Conservation (phyloP, 2,797 vertebrate species). For the Vespertilio murinus region DNA sequence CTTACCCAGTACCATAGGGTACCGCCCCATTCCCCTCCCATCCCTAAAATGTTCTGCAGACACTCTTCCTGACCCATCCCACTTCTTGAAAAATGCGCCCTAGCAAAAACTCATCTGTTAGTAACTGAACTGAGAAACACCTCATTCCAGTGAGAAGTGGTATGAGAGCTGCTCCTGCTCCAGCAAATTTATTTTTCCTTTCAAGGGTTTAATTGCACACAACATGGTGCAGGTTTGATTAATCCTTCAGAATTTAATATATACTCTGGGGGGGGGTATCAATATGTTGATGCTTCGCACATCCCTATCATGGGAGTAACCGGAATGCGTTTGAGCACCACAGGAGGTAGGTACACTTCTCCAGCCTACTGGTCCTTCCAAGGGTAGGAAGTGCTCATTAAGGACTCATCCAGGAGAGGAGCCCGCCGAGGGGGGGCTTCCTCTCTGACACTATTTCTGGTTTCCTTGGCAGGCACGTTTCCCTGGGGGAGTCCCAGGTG, state of each 20-base stretch:
- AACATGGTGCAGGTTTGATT: constrained; percentile 79
- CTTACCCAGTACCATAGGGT: constrained; percentile 21
- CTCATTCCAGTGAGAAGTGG: constrained; percentile 69
- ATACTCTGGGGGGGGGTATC: constrained; percentile 60
- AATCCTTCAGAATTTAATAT: constrained; percentile 79
- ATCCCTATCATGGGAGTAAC: constrained; percentile 66
- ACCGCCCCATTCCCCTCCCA: neutral
- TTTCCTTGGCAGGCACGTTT: constrained; percentile 56
- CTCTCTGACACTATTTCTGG: constrained; percentile 67
- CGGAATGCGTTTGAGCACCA: constrained; percentile 47
- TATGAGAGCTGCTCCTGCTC: constrained; percentile 47
- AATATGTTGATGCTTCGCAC: constrained; percentile 71
- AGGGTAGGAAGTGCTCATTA: constrained; percentile 66
- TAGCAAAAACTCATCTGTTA: constrained; percentile 51
- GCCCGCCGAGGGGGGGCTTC: constrained; percentile 10
- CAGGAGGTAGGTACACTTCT: constrained; percentile 72
- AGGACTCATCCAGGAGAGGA: constrained; percentile 41
- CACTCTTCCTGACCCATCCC: constrained; percentile 28
- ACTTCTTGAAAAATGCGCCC: constrained; percentile 45
- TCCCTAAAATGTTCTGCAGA: constrained; percentile 1
- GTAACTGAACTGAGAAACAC: constrained; percentile 64
- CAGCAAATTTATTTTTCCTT: constrained; percentile 79
- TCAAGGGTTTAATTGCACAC: constrained; percentile 82
- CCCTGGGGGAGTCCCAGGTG: constrained; percentile 67
- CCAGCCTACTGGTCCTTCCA: constrained; percentile 63